Evolutionary conservation across 2,888 invertebrate species (phyloP), one percentile per base, ranked within the genome.

Genomic region (Pollenia labialis): DNA sequence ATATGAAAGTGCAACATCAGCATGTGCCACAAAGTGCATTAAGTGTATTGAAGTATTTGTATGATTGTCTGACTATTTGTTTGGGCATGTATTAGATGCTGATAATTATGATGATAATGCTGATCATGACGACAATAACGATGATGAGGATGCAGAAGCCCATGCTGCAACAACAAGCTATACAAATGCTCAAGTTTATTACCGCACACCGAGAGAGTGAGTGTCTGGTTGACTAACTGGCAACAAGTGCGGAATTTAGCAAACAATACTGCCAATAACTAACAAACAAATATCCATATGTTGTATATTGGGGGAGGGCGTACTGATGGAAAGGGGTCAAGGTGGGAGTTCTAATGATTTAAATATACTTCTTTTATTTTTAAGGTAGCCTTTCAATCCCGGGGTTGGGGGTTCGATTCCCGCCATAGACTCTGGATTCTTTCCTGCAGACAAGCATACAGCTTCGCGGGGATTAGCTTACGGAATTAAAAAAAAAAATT

Each of bases 161-260:
- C n/a, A 64, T 32, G 56, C 12, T 7, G 56, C 4, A 14, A 11
- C 44, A 66, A 12, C 46, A 42, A 69, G 56, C 52, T 62, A 12
- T 18, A 85, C 54, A 81, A 74, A 82, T 77, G 77, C 74, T 82
- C 42, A 74, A 81, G 77, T 85, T 82, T 85, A 85, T 85, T 85
- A 85, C 77, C 82, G 74, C 85, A 82, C 83, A 83, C 69, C 74
- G 68, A 52, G 66, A 79, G 68, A 60, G 50, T 32, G 23, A 48
- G 58, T 60, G 68, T 68, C 68, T 81, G 23, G 42, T 60, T 76
- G 81, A 54, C 71, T 81, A 60, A 62, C 71, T 81, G 81, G 72
- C 68, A 75, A 72, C 60, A 85, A 80, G 80, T 85, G 85, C 46
- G 74, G 60, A 60, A 32, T 69, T 82, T 62, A 72, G 69, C 68